Conservation (phyloP, 2,888 invertebrate genomes). For the Nineta flava region DNA sequence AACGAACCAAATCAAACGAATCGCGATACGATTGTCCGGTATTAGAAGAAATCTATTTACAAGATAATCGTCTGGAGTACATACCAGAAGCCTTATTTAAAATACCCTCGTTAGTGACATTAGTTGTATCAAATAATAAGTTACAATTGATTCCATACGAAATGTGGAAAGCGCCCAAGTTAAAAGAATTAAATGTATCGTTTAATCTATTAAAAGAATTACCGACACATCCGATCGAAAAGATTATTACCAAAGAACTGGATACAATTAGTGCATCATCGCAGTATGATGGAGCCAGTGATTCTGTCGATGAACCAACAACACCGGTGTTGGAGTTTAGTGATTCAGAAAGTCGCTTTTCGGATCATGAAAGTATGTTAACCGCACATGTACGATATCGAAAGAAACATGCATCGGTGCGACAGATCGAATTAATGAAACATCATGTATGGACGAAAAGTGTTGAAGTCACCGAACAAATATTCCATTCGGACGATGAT, state of each 20-base stretch:
- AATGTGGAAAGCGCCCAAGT: slow-evolving; percentile 73
- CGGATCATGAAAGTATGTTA: neutral
- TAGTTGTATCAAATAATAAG: slow-evolving; percentile 93
- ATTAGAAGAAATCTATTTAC: slow-evolving; percentile 80
- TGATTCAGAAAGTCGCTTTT: slow-evolving; percentile 4
- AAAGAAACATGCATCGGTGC: slow-evolving; percentile 25
- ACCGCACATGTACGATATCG: slow-evolving; percentile 18
- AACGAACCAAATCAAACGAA: slow-evolving; percentile 16
- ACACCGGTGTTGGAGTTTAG: slow-evolving; percentile 6
- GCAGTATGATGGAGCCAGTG: neutral
- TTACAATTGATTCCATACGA: slow-evolving; percentile 64
- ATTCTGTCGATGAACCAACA: slow-evolving; percentile 5
- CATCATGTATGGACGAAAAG: slow-evolving; percentile 61
- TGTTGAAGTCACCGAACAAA: slow-evolving; percentile 49
- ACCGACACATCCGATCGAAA: slow-evolving; percentile 38
- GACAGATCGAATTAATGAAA: slow-evolving; percentile 48
- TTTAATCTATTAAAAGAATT: slow-evolving; percentile 75
- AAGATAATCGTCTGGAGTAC: slow-evolving; percentile 74
- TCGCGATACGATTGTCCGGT: slow-evolving; percentile 51
- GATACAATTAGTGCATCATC: neutral
- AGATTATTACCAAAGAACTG: slow-evolving; percentile 10
- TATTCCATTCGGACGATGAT: slow-evolving; percentile 37
- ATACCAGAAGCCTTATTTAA: slow-evolving; percentile 71
- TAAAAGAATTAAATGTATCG: slow-evolving; percentile 77
- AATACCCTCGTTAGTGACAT: slow-evolving; percentile 56